These are phyloP conservation scores for Kradibia gibbosae DNA, from an alignment of 1,140 invertebrate genomes.

Conservation along the genomic window DNA sequence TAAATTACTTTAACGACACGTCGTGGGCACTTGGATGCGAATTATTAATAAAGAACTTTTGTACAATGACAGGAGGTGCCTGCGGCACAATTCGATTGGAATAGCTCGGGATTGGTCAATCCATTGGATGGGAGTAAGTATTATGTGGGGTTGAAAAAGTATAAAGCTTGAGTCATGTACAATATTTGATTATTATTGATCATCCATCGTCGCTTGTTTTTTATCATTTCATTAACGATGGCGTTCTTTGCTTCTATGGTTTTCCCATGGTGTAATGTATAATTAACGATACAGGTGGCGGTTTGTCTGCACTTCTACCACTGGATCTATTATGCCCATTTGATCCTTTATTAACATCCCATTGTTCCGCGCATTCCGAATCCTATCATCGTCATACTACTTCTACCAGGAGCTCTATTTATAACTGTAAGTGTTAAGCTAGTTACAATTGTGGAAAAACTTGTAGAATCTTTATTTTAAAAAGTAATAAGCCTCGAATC, in stretches of 20 bases:
- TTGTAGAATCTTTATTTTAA: background rate
- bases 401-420: slow-evolving; percentile 69
- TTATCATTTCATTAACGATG: slow-evolving; percentile 15
- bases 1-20: no score
- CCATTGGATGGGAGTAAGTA: slow-evolving; percentile 79
- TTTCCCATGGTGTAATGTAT: slow-evolving; percentile 23
- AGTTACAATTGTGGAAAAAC: slow-evolving; percentile 23
- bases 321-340: slow-evolving; percentile 71
- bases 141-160: slow-evolving; percentile 20
- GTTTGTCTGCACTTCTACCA: slow-evolving; percentile 71
- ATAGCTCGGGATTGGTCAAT: slow-evolving; percentile 77
- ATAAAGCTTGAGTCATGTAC: background rate
- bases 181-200: background rate
- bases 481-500: background rate
- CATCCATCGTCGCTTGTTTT: background rate
- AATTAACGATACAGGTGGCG: slow-evolving; percentile 65
- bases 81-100: slow-evolving; percentile 79
- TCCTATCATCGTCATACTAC: slow-evolving; percentile 71
- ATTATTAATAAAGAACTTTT: no score
- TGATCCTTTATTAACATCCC: slow-evolving; percentile 70
- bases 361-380: slow-evolving; percentile 70
- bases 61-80: slow-evolving; percentile 75
- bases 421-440: slow-evolving; percentile 69
- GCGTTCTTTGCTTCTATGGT: slow-evolving; percentile 10
- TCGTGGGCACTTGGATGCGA: no score